These are phyloP conservation scores for Ianthella basta DNA, from an alignment of 37 sponge, comb jelly and placozoan species.

Conservation along the genomic window DNA sequence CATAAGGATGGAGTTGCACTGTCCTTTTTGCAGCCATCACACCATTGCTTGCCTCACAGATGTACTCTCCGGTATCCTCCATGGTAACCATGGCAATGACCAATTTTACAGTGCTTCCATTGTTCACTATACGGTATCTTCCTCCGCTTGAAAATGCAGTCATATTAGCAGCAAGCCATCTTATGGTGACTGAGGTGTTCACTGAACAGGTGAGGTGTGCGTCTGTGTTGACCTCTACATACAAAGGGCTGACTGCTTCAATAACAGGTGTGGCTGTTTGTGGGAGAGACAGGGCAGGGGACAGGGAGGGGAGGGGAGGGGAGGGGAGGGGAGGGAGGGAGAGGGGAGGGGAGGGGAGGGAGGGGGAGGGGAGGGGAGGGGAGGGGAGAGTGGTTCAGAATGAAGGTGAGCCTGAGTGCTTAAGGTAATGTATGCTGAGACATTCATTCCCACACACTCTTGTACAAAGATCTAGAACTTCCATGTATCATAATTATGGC, in stretches of 20 bases:
- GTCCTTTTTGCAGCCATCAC: background rate
- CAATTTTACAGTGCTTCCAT: background rate
- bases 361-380: conserved; percentile 18
- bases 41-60: conserved; percentile 41
- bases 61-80: conserved; percentile 20
- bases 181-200: background rate
- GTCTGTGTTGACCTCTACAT: background rate
- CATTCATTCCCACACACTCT: too few species aligned
- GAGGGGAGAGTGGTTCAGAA: too few species aligned
- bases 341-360: conserved; percentile 36
- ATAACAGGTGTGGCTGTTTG: background rate
- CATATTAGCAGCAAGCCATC: background rate
- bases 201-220: conserved; percentile 1
- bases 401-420: too few species aligned
- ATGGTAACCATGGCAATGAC: background rate
- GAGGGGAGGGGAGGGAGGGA: conserved; percentile 37
- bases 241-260: background rate
- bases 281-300: conserved; percentile 31
- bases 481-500: too few species aligned
- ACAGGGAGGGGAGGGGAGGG: conserved; percentile 33
- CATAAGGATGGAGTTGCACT: conserved; percentile 23
- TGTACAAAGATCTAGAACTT: too few species aligned
- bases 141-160: background rate
- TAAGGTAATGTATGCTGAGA: too few species aligned
- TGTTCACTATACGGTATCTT: background rate